Base-by-base conservation (phyloP, 2,888 invertebrate species). In the Sesamia inferens region DNA sequence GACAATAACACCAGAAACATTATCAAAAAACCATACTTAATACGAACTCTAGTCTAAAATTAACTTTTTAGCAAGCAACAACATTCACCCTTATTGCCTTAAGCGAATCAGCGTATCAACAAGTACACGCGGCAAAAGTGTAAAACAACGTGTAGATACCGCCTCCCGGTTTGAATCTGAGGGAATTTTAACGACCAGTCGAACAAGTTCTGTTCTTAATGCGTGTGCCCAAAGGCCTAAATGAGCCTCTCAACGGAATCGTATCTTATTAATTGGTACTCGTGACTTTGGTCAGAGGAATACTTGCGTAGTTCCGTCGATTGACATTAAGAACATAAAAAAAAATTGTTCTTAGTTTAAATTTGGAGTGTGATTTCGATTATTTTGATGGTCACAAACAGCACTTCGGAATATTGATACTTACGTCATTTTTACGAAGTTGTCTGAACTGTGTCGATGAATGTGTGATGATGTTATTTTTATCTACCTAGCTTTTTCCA, bases 161-260 rank as follows among this genome's bases (percentile, higher is more conserved):
- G 90, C 91, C 88, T 85, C 88, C 90, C 90, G 90, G 90, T 90
- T 91, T 91, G 91, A 92, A 93, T 94, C 92, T 91, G 89, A 86
- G 91, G 90, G 94, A 93, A 94, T 93, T 91, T 92, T 91, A 93
- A 92, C 92, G 91, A 94, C 92, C 91, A 87, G 92, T 91, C 89
- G 81, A 81, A 92, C 93, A 85, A 88, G 94, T 93, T 93, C 88
- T 81, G 89, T 89, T 83, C 88, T 85, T 86, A 89, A 88, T 86
- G 86, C 87, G 85, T 87, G 89, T 89, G 89, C 89, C 88, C 87
- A 87, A 88, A 89, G 90, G 90, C 90, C 88, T 88, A 90, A 92
- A 90, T 89, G 90, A 89, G 82, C 75, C 84, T 87, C 86, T 87
- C 87, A 84, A 83, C 86, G 78, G 85, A 84, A 82, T 86, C 84